A percentile compares a stretch with the other conserved stretches of the same genome.
Conservation (phyloP, 2,113 vertebrate genomes). For the Marmota monax region DNA sequence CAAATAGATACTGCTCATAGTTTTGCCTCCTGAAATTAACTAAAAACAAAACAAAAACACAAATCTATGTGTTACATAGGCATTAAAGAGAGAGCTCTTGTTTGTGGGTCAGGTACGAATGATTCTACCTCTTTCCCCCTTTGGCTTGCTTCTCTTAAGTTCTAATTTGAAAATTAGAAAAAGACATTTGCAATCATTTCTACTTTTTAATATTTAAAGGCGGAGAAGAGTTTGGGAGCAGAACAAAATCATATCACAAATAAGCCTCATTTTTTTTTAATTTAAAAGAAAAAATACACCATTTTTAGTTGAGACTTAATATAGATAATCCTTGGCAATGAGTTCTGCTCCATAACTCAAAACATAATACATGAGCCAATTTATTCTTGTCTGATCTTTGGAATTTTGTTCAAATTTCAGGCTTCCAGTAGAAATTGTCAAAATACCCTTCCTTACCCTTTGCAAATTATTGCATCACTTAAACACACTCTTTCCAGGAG, state of each 20-base stretch:
- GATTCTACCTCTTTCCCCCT: not conserved
- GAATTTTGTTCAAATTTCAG: slow-evolving; percentile 31
- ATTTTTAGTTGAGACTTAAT: not conserved
- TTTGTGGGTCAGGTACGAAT: not conserved
- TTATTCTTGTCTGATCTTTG: slow-evolving; percentile 27
- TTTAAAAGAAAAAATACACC: not conserved
- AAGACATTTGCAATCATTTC: not conserved
- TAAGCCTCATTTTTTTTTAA: not conserved
- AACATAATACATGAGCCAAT: not conserved
- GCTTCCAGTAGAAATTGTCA: not conserved
- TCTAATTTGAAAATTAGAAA: not conserved
- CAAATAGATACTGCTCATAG: not conserved
- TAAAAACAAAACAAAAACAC: not conserved
- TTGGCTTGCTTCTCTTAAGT: not conserved
- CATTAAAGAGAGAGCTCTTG: not conserved
- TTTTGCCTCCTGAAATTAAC: not conserved
- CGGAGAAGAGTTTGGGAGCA: not conserved
- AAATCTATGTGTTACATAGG: not conserved
- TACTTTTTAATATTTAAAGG: not conserved
- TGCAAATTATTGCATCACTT: not conserved
- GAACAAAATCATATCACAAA: not conserved
- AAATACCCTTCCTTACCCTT: not conserved
- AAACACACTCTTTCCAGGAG: not conserved
- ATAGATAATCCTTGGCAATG: not conserved
- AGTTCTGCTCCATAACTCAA: not conserved